Evolutionary conservation across 2,888 invertebrate species (phyloP), one percentile per base, ranked within the genome.

Genomic region (Trachelus tabidus): DNA sequence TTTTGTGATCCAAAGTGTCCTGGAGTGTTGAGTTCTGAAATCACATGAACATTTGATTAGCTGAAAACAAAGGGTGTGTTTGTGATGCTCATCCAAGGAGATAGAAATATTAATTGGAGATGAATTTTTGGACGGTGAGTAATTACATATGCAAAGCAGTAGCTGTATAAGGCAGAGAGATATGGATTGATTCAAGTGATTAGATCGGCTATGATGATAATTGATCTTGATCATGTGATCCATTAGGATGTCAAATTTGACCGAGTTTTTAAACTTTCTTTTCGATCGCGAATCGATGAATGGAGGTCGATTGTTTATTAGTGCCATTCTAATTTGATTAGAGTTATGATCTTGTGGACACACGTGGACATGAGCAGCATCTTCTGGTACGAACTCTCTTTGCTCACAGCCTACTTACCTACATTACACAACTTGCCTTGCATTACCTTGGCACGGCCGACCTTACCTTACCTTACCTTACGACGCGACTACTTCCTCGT

Each of bases 341-440:
- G 69, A 33, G 79, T 68, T 68, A 68, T 37, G 76, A 73, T n/a
- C 75, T 75, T 34, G 34, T 40, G 68, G n/a, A 68, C 74, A 68
- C 74, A 77, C 71, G 34, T 35, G 68, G 40, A 68, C 78, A 75
- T n/a, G 76, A 35, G 76, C 74, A 12, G 69, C 68, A 71, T 71
- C 34, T 77, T 80, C 81, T 82, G 79, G 79, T 83, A 80, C 82
- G 81, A 84, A 88, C 84, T 82, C 76, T 75, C 85, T 85, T 89
- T 89, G 89, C 90, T 86, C 89, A 87, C 89, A 91, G 89, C 90
- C 90, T 89, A 91, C 91, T 91, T 91, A 91, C 91, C 91, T 91
- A 91, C 90, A 91, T 91, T 90, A 89, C 82, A 77, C 79, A 76
- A 79, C 79, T 76, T 73, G 79, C 79, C 76, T 71, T 12, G 79